phyloP scores from a whole-genome alignment of 2,113 vertebrate genomes.

The Sitta europaea region DNA sequence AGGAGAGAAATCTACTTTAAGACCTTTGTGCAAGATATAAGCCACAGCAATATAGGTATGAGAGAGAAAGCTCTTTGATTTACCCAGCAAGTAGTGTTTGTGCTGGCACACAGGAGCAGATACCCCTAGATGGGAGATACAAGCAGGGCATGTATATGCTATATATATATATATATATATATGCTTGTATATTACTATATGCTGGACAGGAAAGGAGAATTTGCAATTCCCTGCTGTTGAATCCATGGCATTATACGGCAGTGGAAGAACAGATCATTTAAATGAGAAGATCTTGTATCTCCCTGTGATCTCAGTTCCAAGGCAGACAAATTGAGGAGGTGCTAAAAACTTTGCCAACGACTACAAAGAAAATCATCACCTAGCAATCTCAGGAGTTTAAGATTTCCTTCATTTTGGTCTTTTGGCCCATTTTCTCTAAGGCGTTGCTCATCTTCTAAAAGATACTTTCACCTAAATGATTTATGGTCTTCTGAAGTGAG shows the following conservation, averaged over 20 bases:
- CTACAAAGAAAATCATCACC: neutral
- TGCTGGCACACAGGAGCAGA: neutral
- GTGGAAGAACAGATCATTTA: neutral
- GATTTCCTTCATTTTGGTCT: neutral
- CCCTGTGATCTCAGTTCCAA: neutral
- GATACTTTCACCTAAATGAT: neutral
- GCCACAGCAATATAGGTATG: neutral
- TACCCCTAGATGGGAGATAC: neutral
- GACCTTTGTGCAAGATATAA: neutral
- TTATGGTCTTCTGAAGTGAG: accelerated
- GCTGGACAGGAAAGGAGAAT: neutral
- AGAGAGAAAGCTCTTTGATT: neutral
- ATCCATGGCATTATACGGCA: neutral
- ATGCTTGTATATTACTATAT: too few species aligned
- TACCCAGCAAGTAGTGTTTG: neutral
- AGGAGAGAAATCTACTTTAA: neutral
- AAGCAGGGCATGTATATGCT: too few species aligned
- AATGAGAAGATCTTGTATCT: neutral
- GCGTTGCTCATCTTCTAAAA: neutral
- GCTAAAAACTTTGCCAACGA: neutral
- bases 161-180: too few species aligned
- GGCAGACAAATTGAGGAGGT: neutral
- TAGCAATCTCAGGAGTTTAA: neutral
- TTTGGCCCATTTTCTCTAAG: neutral
- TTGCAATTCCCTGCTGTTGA: neutral